Conservation (phyloP, 1,140 invertebrate genomes). For the Drosophila paulistorum region DNA sequence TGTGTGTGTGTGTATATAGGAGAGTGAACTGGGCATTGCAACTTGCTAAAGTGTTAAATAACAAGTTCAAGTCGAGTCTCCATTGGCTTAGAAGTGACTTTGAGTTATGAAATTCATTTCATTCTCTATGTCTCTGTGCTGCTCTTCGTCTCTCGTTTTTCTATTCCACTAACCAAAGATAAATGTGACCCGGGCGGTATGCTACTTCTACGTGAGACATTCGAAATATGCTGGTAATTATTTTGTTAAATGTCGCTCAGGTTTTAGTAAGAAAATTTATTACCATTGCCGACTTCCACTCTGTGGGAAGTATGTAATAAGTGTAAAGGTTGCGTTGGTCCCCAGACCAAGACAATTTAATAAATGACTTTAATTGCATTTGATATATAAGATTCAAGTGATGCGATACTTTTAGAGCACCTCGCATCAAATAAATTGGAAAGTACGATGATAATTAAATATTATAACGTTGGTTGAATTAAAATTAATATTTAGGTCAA, state of each 20-base stretch:
- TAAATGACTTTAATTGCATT: constrained; percentile 53
- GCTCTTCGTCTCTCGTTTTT: constrained; percentile 12
- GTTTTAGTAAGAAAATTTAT: constrained; percentile 72
- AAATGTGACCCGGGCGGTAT: constrained; percentile 43
- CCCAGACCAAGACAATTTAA: constrained; percentile 29
- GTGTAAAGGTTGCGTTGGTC: constrained; percentile 45
- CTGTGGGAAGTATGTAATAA: constrained; percentile 50
- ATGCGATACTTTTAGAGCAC: neutral
- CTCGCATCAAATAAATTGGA: neutral
- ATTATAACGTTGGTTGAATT: too few relatives aligned
- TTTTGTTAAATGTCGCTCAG: constrained; percentile 74
- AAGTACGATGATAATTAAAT: neutral
- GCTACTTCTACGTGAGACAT: constrained; percentile 49
- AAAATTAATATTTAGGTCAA: too few relatives aligned
- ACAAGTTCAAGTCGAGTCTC: constrained; percentile 51
- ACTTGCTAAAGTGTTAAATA: constrained; percentile 49
- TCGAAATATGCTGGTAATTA: constrained; percentile 80
- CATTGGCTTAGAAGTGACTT: constrained; percentile 60
- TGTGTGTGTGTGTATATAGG: neutral
- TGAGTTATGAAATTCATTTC: constrained; percentile 64
- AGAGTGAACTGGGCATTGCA: constrained; percentile 29
- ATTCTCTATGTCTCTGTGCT: neutral
- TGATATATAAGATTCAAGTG: constrained; percentile 14
- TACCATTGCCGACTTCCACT: constrained; percentile 31
- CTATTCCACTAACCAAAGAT: constrained; percentile 40